phyloP scores from a whole-genome alignment of 2,888 invertebrate species.

The Drosophila recens region DNA sequence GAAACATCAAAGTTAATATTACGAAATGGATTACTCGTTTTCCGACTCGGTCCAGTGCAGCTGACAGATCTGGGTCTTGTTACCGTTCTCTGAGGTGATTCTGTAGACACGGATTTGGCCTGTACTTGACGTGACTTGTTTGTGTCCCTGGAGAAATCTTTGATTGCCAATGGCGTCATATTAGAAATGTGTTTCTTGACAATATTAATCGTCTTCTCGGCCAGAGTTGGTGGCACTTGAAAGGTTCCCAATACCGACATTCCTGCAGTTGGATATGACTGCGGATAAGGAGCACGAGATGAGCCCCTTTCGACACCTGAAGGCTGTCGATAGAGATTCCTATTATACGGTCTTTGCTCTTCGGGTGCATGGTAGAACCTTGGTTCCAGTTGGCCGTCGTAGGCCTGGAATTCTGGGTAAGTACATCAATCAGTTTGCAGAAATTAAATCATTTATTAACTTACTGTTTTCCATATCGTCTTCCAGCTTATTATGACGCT shows the following conservation, averaged over 20 bases:
- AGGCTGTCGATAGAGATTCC: not conserved
- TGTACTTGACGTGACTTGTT: not conserved
- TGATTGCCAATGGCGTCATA: not conserved
- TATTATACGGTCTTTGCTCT: not conserved
- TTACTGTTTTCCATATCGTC: slow-evolving; percentile 40
- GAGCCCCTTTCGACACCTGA: not conserved
- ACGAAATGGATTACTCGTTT: slow-evolving; percentile 32
- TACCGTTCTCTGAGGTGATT: not conserved
- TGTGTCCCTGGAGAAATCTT: not conserved
- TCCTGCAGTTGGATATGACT: not conserved
- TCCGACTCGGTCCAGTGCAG: not conserved
- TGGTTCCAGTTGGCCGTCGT: slow-evolving; percentile 7
- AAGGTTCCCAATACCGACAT: slow-evolving; percentile 26
- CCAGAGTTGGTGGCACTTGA: slow-evolving; percentile 34
- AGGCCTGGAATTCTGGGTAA: slow-evolving; percentile 52
- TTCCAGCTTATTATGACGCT: slow-evolving; percentile 17
- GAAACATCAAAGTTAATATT: slow-evolving; percentile 17
- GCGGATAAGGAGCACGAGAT: not conserved
- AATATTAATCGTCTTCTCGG: slow-evolving; percentile 26
- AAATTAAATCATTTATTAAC: slow-evolving; percentile 11
- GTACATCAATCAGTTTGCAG: slow-evolving; percentile 40
- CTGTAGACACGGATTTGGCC: not conserved
- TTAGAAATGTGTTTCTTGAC: slow-evolving; percentile 34
- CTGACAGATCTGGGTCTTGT: not conserved
- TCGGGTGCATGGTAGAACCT: not conserved